phyloP scores from a whole-genome alignment of 2,113 vertebrate genomes.

The Speoplatyrhinus poulsoni region DNA sequence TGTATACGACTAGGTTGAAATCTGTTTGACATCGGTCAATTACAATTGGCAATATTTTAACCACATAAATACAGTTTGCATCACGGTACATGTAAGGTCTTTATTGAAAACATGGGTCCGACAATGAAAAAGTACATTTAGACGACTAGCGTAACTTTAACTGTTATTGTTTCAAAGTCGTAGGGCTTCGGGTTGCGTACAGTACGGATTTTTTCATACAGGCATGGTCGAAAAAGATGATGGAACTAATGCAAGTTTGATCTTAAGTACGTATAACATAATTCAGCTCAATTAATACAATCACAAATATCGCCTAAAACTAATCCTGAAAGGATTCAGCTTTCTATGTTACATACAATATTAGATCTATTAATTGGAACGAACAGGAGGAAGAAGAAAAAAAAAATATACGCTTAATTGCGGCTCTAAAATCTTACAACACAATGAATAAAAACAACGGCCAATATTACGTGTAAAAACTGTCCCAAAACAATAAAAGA shows the following conservation, averaged over 20 bases:
- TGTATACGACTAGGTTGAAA: not conserved
- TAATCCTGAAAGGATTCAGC: slow-evolving; percentile 33
- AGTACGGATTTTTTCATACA: slow-evolving; percentile 30
- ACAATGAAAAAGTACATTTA: slow-evolving; percentile 39
- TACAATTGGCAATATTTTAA: slow-evolving; percentile 13
- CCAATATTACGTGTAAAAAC: slow-evolving; percentile 39
- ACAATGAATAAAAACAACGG: slow-evolving; percentile 57
- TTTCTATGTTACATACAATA: slow-evolving; percentile 56
- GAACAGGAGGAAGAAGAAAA: slow-evolving; percentile 35
- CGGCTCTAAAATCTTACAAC: slow-evolving; percentile 59
- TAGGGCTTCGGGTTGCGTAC: slow-evolving; percentile 26
- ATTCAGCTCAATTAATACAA: slow-evolving; percentile 29
- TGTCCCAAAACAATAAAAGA: slow-evolving; percentile 59
- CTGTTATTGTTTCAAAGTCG: slow-evolving; percentile 16
- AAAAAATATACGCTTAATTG: slow-evolving; percentile 33
- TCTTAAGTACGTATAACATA: slow-evolving; percentile 24
- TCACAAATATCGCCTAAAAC: slow-evolving; percentile 49
- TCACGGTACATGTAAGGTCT: slow-evolving; percentile 41
- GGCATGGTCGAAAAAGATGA: slow-evolving; percentile 31
- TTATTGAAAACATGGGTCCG: slow-evolving; percentile 39
- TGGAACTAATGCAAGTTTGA: slow-evolving; percentile 50
- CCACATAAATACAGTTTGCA: slow-evolving; percentile 23
- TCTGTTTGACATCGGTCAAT: not conserved
- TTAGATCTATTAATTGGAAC: slow-evolving; percentile 39
- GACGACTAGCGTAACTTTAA: slow-evolving; percentile 31